phyloP scores from a whole-genome alignment of 2,888 invertebrate species.

The Daptonema setosum region DNA sequence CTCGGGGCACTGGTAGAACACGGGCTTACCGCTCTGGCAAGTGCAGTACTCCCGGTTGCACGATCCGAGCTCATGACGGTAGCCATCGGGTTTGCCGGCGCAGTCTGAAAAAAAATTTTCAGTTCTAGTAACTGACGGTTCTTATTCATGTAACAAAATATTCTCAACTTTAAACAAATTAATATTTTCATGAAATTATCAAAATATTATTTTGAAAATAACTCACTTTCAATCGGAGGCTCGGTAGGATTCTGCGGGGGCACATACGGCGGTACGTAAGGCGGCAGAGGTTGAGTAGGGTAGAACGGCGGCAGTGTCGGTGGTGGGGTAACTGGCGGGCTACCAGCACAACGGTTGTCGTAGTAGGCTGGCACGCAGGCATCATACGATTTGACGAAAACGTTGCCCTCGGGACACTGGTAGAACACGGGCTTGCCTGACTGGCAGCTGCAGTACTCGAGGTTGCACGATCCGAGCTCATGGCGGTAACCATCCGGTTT shows the following conservation, averaged over 20 bases:
- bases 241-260: too few relatives aligned
- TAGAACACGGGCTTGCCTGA: not conserved
- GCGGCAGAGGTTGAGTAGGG: not conserved
- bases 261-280: not conserved
- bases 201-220: too few relatives aligned
- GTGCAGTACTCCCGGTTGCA: not conserved
- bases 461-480: not conserved
- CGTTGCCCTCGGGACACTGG: not conserved
- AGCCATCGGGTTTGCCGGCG: not conserved
- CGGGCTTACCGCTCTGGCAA: not conserved
- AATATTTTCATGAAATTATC: too few relatives aligned
- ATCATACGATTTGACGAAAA: not conserved
- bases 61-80: not conserved
- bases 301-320: not conserved
- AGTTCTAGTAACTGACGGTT: too few relatives aligned
- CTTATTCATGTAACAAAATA: too few relatives aligned
- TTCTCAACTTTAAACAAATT: too few relatives aligned
- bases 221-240: too few relatives aligned
- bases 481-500: not conserved
- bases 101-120: too few relatives aligned
- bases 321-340: not conserved
- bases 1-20: not conserved
- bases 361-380: not conserved
- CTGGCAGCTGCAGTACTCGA: not conserved
- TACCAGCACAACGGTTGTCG: too few relatives aligned